Percentiles rank a stretch among this genome's conserved stretches.
Conservation (phyloP, 1,140 invertebrate genomes). For the Drusus annulatus region DNA sequence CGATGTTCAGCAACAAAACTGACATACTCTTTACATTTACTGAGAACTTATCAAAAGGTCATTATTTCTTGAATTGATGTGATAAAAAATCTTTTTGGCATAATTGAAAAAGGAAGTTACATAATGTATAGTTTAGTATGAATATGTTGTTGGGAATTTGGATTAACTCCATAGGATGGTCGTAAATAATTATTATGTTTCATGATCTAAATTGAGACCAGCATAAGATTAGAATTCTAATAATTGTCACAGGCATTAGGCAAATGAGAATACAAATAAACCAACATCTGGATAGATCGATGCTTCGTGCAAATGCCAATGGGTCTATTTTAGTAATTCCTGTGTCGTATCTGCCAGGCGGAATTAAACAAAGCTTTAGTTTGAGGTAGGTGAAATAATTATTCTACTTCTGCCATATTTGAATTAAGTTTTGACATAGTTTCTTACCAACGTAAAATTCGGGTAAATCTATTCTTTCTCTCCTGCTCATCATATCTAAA, state of each 20-base stretch:
- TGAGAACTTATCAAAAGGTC: too few relatives aligned
- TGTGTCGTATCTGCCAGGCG: conserved; percentile 6
- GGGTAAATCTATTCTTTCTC: conserved; percentile 89
- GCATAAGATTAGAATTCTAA: conserved; percentile 8
- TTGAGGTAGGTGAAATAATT: background rate
- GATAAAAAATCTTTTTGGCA: too few relatives aligned
- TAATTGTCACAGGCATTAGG: conserved; percentile 20
- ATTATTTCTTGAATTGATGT: too few relatives aligned
- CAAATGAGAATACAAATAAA: conserved; percentile 23
- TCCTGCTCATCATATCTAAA: conserved; percentile 92
- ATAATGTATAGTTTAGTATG: too few relatives aligned
- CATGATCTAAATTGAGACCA: background rate
- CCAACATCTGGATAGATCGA: conserved; percentile 32
- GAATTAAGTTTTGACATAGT: conserved; percentile 4
- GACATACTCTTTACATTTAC: too few relatives aligned
- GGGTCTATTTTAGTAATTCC: conserved; percentile 40
- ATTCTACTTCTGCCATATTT: background rate
- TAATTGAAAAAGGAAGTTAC: too few relatives aligned
- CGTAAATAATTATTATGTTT: conserved; percentile 1
- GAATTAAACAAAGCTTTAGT: background rate
- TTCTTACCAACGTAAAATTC: conserved; percentile 96
- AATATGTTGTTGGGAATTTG: background rate
- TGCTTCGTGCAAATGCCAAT: conserved; percentile 37
- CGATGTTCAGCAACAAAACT: too few relatives aligned
- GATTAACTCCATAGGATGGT: background rate